Evolutionary conservation across 1,140 invertebrate genomes (phyloP).

Genomic region (Diabrotica undecimpunctata): DNA sequence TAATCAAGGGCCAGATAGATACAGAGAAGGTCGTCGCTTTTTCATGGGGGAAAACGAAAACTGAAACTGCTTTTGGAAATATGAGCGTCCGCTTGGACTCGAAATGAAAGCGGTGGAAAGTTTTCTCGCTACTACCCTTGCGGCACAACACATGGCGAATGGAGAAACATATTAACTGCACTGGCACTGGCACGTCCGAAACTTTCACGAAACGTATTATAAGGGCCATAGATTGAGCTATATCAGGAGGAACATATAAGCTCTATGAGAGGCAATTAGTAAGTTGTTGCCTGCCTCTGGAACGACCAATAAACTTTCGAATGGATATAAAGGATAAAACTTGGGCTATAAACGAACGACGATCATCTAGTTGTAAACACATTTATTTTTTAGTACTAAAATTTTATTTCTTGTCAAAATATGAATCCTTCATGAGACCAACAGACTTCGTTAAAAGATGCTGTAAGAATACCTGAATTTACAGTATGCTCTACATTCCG

Average conservation of each 20-base stretch:
- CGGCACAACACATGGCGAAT: constrained; percentile 21
- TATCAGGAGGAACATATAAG: constrained; percentile 9
- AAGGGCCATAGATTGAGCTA: constrained; percentile 37
- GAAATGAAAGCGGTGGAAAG: constrained; percentile 17
- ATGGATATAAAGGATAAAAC: not conserved
- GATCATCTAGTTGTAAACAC: too few species aligned
- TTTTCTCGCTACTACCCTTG: not conserved
- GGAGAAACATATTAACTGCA: constrained; percentile 33
- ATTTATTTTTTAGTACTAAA: too few species aligned
- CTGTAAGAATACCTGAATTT: too few species aligned
- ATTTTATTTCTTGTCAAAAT: too few species aligned
- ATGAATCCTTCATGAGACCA: too few species aligned
- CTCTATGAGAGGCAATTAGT: constrained; percentile 2
- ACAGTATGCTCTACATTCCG: too few species aligned
- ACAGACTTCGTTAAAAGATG: too few species aligned
- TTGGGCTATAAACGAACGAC: too few species aligned
- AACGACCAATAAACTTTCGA: not conserved
- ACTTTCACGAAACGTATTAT: constrained; percentile 32
- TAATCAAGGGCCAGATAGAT: constrained; percentile 16
- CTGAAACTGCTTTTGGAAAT: constrained; percentile 12
- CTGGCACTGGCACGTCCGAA: constrained; percentile 28
- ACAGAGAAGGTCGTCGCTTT: not conserved
- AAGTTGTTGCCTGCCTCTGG: not conserved
- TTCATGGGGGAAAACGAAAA: not conserved
- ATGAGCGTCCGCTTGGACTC: constrained; percentile 1